Evolutionary conservation across 1,140 invertebrate species (phyloP), one percentile per base, ranked within the genome.

Genomic region (Panagrolaimus sp.): DNA sequence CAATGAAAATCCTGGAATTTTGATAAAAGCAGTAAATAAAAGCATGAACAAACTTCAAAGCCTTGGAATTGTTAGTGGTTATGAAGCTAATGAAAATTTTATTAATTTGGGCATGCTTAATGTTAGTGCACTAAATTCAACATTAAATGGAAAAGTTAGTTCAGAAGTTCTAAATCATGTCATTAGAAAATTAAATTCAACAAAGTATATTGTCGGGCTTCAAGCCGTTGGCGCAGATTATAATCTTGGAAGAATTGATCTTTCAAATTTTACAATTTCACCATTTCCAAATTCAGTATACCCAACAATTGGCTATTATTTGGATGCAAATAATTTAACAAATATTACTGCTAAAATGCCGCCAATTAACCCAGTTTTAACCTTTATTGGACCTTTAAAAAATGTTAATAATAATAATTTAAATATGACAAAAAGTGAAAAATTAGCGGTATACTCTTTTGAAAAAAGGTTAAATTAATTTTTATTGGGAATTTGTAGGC

Each of bases 161-260:
- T 28, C 52, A 12, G 21, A 21, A 5, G 21, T 58, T 12, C 3
- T 58, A n/a, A 26, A 21, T 21, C 21, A 21, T 58, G 52, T 21
- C 17, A 28, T 21, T 12, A 58, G 28, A 24, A 26, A 26, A 28
- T 17, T 58, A 21, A 58, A 58, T 58, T 58, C 52, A 12, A 26
- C 52, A 21, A 28, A n/a, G 0, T 1, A n/a, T 58, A 28, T 58
- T 58, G 4, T 4, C n/a, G 52, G 15, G 2, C 14, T 58, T 12
- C 21, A 21, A 58, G 17, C 28, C 8, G 28, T 28, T 4, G 28
- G 52, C 1, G 15, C 21, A 26, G 17, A 28, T 58, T 58, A 58
- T 28, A 58, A 58, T 21, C 52, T 58, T 17, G 52, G 52, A 58
- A 58, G 14, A 58, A 21, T 58, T 17, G 28, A 21, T 26, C 15